phyloP scores from a whole-genome alignment of 2,797 vertebrate genomes.

The Anabacerthia variegaticeps region DNA sequence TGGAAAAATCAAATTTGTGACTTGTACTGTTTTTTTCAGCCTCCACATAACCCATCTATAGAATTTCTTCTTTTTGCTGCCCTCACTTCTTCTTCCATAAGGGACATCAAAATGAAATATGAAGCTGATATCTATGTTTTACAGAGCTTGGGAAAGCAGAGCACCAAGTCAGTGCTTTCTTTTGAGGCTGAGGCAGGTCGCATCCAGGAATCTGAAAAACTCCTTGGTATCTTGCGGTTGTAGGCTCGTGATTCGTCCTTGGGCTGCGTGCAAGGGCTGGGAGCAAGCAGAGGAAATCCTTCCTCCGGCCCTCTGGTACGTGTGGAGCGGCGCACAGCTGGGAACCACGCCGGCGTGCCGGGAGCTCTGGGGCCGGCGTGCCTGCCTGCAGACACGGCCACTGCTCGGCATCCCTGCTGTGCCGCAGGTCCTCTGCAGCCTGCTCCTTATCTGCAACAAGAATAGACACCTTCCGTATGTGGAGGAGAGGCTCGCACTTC shows the following conservation, averaged over 20 bases:
- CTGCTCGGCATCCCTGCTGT: neutral
- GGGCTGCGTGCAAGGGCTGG: slow-evolving; percentile 25
- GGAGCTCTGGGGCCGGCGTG: neutral
- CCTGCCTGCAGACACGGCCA: neutral
- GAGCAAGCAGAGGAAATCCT: slow-evolving; percentile 56
- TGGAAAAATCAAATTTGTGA: neutral
- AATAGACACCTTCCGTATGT: neutral
- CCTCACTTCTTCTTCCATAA: neutral
- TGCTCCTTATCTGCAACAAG: neutral
- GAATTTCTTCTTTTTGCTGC: neutral
- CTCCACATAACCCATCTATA: neutral
- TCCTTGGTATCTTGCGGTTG: neutral
- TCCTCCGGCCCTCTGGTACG: neutral
- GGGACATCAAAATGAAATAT: neutral
- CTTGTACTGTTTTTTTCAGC: neutral
- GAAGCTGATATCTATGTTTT: neutral
- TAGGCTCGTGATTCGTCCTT: neutral
- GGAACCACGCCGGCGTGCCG: neutral
- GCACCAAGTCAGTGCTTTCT: neutral
- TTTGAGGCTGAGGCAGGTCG: neutral
- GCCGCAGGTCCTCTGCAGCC: neutral
- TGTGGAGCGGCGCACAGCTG: slow-evolving; percentile 22
- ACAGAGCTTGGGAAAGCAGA: neutral
- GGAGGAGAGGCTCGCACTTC: neutral
- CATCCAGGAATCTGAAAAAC: neutral